A percentile compares a stretch with the other conserved stretches of the same genome.
Evolutionary conservation across 92 coral and sea anemone species (phyloP).

Genomic region (Metridium senile): DNA sequence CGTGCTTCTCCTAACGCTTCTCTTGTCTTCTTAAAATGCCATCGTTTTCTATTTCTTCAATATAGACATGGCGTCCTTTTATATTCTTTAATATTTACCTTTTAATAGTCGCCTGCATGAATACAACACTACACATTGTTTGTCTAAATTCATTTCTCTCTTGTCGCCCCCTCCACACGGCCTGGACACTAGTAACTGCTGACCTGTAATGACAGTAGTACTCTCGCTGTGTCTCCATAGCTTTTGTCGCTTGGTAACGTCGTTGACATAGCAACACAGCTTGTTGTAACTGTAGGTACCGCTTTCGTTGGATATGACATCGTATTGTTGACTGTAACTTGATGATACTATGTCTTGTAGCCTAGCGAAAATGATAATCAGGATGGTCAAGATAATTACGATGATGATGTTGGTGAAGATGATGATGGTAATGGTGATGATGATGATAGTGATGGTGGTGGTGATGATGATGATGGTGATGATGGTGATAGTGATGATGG

Average conservation of each 20-base stretch:
- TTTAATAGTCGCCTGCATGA: constrained; percentile 62
- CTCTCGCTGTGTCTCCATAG: constrained; percentile 36
- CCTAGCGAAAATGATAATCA: background rate
- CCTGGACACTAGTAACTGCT: constrained; percentile 64
- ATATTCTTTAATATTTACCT: too few species aligned
- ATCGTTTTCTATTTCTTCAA: too few species aligned
- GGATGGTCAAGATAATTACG: background rate
- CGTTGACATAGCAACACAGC: constrained; percentile 69
- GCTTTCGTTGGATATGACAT: constrained; percentile 49
- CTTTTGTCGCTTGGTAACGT: constrained; percentile 51
- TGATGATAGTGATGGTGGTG: background rate
- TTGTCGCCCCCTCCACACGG: constrained; percentile 52
- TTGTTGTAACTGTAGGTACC: constrained; percentile 31
- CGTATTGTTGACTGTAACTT: constrained; percentile 73
- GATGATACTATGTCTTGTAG: constrained; percentile 28
- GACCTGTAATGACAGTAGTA: constrained; percentile 41
- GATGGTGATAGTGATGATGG: background rate
- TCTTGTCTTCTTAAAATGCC: too few species aligned
- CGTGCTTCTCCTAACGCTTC: too few species aligned
- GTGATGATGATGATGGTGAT: background rate
- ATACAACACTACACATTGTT: constrained; percentile 34
- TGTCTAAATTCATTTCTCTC: constrained; percentile 39
- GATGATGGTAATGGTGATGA: background rate
- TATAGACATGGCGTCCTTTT: too few species aligned
- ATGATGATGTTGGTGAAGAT: background rate